Percentiles rank a stretch among this genome's conserved stretches.
These are phyloP conservation scores for Chrysina gloriosa DNA, from an alignment of 2,888 invertebrate genomes.

Conservation along the genomic window DNA sequence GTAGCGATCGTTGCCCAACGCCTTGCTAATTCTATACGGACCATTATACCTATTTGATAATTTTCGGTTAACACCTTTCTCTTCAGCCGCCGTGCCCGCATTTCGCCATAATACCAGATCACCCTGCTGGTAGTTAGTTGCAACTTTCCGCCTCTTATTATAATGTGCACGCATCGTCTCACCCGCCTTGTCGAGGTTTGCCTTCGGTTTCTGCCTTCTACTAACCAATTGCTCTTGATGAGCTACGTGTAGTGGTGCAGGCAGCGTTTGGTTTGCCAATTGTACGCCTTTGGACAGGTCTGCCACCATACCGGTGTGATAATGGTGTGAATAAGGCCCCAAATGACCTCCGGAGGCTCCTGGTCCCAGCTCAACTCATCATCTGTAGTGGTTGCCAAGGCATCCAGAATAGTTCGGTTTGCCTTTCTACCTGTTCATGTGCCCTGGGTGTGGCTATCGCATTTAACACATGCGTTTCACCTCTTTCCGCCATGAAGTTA, in stretches of 20 bases:
- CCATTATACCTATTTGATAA: constrained; percentile 42
- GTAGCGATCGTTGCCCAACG: constrained; percentile 43
- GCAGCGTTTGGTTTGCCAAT: neutral
- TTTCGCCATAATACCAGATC: constrained; percentile 47
- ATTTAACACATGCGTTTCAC: constrained; percentile 42
- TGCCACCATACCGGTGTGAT: constrained; percentile 41
- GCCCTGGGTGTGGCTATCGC: constrained; percentile 47
- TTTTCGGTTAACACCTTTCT: constrained; percentile 48
- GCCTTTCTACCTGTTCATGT: constrained; percentile 53
- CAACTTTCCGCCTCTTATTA: constrained; percentile 44
- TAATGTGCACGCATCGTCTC: constrained; percentile 27
- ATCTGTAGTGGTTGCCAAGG: constrained; percentile 50
- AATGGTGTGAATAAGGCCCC: constrained; percentile 54
- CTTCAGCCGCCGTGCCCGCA: constrained; percentile 40
- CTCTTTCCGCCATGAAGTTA: constrained; percentile 40
- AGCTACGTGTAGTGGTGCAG: neutral
- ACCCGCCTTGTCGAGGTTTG: constrained; percentile 12
- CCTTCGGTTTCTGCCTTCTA: constrained; percentile 1
- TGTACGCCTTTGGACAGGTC: constrained; percentile 39
- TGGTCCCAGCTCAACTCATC: constrained; percentile 54
- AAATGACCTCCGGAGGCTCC: constrained; percentile 50
- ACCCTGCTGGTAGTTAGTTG: constrained; percentile 44
- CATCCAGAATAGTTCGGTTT: constrained; percentile 53
- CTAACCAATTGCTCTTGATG: neutral
- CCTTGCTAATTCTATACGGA: constrained; percentile 34